Conservation (phyloP, 2,797 vertebrate species). For the Sebastes alutus region DNA sequence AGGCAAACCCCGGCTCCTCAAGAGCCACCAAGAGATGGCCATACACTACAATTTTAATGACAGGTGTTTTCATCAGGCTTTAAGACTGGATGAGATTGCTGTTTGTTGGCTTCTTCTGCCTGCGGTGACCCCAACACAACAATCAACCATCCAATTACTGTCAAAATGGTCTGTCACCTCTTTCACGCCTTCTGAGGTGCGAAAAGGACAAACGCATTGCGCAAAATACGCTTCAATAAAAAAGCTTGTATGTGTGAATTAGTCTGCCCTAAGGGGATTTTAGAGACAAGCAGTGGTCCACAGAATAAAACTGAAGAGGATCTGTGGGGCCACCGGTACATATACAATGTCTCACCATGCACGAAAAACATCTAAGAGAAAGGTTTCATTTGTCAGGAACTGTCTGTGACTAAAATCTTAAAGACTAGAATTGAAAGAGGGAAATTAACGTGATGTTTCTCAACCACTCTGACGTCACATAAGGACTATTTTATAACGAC, state of each 20-base stretch:
- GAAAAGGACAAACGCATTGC: constrained; percentile 43
- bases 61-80: neutral
- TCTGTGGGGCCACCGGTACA: neutral
- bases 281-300: neutral
- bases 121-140: constrained; percentile 22
- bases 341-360: neutral
- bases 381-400: neutral
- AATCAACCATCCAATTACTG: constrained; percentile 66
- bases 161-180: constrained; percentile 64
- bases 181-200: constrained; percentile 24
- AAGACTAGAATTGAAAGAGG: neutral
- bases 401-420: neutral
- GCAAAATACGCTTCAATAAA: constrained; percentile 22
- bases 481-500: neutral
- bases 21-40: neutral
- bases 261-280: neutral
- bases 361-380: neutral
- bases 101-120: constrained; percentile 2
- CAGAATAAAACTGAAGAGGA: neutral
- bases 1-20: neutral
- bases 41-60: neutral
- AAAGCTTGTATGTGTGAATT: constrained; percentile 7
- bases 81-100: neutral
- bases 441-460: neutral
- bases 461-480: neutral